These are phyloP conservation scores for Prinia subflava DNA, from an alignment of 2,113 vertebrate genomes.

Conservation along the genomic window DNA sequence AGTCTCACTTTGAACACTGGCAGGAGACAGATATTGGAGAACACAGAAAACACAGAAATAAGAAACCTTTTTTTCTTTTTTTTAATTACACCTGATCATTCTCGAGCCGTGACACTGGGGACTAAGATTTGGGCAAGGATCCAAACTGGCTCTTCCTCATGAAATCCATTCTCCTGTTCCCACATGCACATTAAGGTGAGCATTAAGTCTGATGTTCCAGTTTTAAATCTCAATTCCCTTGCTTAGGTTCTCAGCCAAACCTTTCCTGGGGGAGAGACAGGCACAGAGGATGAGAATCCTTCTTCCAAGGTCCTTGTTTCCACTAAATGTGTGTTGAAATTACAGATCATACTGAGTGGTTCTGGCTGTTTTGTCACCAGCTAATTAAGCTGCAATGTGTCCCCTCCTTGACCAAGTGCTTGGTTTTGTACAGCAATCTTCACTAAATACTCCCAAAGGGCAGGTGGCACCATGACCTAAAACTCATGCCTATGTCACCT, in stretches of 20 bases:
- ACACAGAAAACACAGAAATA: neutral
- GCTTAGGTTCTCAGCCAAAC: neutral
- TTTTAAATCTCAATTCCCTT: slow-evolving; percentile 27
- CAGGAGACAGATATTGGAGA: slow-evolving; percentile 14
- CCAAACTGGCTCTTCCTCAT: neutral
- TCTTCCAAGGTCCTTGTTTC: neutral
- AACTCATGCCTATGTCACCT: neutral
- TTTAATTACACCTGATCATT: neutral
- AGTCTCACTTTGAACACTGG: neutral
- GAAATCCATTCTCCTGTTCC: neutral
- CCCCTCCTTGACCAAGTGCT: neutral
- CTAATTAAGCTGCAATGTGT: neutral
- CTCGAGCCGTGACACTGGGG: neutral
- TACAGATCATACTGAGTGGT: neutral
- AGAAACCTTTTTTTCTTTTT: neutral
- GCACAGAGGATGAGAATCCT: neutral
- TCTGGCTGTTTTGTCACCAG: neutral
- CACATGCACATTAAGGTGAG: neutral
- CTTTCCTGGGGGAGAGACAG: neutral
- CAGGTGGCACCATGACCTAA: neutral
- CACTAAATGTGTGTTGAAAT: neutral
- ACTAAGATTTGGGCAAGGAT: neutral
- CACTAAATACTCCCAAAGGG: neutral
- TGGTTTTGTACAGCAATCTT: neutral
- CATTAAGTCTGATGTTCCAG: neutral